These are phyloP conservation scores for Panonychus citri DNA, from an alignment of 1,140 invertebrate species.

Conservation along the genomic window DNA sequence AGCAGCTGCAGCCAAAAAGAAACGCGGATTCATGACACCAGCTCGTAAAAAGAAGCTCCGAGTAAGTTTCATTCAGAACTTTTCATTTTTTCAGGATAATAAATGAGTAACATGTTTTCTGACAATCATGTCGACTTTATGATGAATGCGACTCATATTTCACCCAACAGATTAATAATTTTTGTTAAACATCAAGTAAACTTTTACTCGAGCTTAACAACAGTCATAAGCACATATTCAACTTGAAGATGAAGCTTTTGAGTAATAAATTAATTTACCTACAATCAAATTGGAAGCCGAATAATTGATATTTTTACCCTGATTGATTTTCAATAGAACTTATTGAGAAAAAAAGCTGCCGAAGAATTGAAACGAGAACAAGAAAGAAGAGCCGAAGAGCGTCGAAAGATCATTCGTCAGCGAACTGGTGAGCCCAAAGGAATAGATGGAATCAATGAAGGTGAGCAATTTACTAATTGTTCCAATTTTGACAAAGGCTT, in stretches of 20 bases:
- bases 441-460: constrained; percentile 71
- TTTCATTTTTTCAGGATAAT: no score
- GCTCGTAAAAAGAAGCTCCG: constrained; percentile 95
- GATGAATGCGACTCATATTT: neutral
- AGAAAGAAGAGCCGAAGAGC: constrained; percentile 89
- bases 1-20: constrained; percentile 77
- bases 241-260: no score
- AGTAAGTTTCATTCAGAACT: constrained; percentile 16
- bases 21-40: constrained; percentile 78
- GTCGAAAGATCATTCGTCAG: constrained; percentile 87
- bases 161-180: no score
- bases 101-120: neutral
- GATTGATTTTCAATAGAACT: constrained; percentile 25
- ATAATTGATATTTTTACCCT: no score
- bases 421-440: constrained; percentile 71
- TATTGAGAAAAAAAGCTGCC: constrained; percentile 98
- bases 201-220: no score
- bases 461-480: constrained; percentile 19
- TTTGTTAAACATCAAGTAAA: no score
- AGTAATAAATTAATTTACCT: no score
- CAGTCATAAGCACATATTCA: no score
- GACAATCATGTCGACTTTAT: neutral
- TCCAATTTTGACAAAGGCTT: no score
- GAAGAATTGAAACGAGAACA: constrained; percentile 99
- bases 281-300: no score